phyloP scores from a whole-genome alignment of 2,797 vertebrate genomes.

The Ambastaia sidthimunki region DNA sequence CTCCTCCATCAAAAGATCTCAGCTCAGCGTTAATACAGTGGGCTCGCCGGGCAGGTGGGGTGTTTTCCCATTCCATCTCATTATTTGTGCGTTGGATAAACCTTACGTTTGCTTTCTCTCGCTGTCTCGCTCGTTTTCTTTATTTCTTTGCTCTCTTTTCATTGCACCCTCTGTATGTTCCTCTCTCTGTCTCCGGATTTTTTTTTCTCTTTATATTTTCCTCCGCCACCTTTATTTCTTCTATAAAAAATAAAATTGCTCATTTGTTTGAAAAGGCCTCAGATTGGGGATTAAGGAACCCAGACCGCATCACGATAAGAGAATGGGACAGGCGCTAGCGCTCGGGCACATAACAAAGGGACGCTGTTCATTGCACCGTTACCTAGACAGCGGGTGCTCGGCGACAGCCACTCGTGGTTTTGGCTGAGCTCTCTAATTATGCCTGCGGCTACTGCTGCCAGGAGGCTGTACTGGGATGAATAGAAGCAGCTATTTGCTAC shows the following conservation, averaged over 20 bases:
- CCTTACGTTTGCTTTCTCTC: constrained; percentile 13
- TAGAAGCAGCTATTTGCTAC: constrained; percentile 29
- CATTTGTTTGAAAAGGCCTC: constrained; percentile 50
- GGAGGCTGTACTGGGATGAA: constrained; percentile 34
- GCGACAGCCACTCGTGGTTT: constrained; percentile 37
- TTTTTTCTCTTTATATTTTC: background rate
- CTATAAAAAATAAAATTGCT: constrained; percentile 40
- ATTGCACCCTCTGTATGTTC: constrained; percentile 46
- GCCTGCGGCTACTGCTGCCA: constrained; percentile 18
- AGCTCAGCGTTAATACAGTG: constrained; percentile 7
- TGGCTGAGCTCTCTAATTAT: constrained; percentile 47
- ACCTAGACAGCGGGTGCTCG: constrained; percentile 23
- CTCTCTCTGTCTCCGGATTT: constrained; percentile 41
- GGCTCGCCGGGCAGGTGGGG: constrained; percentile 23
- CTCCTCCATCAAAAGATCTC: background rate
- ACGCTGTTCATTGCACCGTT: constrained; percentile 20
- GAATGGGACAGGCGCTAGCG: constrained; percentile 12
- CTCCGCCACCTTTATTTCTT: constrained; percentile 9
- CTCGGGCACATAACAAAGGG: constrained; percentile 39
- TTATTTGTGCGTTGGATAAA: constrained; percentile 33
- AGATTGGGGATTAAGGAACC: constrained; percentile 47
- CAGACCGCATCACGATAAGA: constrained; percentile 33
- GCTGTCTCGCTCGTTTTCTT: constrained; percentile 16
- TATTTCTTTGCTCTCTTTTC: constrained; percentile 26
- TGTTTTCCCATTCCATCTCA: constrained; percentile 25